Percentiles rank a stretch among this genome's conserved stretches.
Evolutionary conservation across 2,113 vertebrate species (phyloP).

Genomic region (Catharus fuscescens): DNA sequence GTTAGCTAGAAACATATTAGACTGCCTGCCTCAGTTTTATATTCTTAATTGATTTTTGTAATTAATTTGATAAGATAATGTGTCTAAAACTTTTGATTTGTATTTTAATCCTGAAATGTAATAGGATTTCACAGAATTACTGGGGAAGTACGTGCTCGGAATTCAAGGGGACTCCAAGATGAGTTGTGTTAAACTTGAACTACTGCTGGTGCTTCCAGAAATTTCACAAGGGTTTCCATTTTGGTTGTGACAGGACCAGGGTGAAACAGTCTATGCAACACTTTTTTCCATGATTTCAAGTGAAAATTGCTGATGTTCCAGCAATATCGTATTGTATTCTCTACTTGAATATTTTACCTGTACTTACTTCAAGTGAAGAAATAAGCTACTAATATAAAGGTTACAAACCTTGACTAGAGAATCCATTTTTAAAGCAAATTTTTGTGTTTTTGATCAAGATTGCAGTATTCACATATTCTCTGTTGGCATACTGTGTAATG

Average conservation of each 20-base stretch:
- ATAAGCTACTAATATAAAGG: background rate
- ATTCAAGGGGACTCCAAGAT: background rate
- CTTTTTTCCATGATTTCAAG: background rate
- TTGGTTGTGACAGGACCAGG: background rate
- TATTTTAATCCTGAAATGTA: background rate
- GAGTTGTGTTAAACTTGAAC: background rate
- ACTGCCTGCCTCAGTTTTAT: background rate
- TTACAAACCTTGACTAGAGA: background rate
- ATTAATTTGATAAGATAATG: background rate
- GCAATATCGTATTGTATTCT: background rate
- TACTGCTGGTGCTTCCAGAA: background rate
- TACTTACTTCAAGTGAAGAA: background rate
- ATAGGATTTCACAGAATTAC: background rate
- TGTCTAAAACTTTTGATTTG: background rate
- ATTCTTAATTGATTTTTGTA: background rate
- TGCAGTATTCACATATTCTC: background rate
- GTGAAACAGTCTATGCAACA: background rate
- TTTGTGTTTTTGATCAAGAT: background rate
- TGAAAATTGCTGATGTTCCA: background rate
- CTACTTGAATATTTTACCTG: background rate
- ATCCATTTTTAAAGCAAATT: background rate
- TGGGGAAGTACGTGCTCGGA: background rate
- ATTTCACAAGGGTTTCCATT: background rate
- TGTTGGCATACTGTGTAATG: background rate
- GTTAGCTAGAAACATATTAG: background rate